Percentiles rank a stretch among this genome's conserved stretches.
These are phyloP conservation scores for Nomada lathburiana DNA, from an alignment of 2,888 invertebrate species.

Conservation along the genomic window DNA sequence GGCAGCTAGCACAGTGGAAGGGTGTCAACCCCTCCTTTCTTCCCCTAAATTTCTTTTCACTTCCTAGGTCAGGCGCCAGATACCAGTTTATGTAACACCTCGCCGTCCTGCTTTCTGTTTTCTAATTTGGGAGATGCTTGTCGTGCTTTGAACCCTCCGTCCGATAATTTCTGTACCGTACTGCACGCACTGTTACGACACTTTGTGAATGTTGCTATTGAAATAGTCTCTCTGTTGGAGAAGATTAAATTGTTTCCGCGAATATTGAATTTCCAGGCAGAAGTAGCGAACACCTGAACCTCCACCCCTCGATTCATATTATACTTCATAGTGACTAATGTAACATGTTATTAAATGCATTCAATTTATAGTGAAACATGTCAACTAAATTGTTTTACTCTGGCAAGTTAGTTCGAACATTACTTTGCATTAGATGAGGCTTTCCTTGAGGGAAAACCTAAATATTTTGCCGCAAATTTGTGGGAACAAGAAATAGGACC, in stretches of 20 bases:
- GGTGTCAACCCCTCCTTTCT: conserved; percentile 17
- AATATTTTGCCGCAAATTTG: no score
- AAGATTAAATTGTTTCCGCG: background rate
- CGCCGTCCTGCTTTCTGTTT: conserved; percentile 1
- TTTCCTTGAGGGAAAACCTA: no score
- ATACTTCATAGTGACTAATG: no score
- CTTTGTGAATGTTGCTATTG: background rate
- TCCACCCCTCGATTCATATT: no score
- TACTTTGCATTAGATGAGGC: no score
- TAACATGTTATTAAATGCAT: no score
- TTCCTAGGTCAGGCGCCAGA: conserved; percentile 31
- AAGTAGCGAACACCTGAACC: no score
- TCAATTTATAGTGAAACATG: no score
- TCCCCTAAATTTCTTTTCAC: conserved; percentile 10
- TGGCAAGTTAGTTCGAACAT: no score
- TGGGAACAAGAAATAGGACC: no score
- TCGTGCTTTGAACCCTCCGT: background rate
- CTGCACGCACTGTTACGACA: background rate
- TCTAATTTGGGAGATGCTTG: conserved; percentile 28
- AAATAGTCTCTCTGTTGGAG: background rate
- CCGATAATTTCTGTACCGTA: background rate
- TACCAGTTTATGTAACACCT: conserved; percentile 12
- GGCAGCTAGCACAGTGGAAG: background rate
- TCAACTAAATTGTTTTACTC: no score
- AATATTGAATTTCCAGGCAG: background rate